Evolutionary conservation across 2,113 vertebrate genomes (phyloP).

Genomic region (Australoheros scitulus): DNA sequence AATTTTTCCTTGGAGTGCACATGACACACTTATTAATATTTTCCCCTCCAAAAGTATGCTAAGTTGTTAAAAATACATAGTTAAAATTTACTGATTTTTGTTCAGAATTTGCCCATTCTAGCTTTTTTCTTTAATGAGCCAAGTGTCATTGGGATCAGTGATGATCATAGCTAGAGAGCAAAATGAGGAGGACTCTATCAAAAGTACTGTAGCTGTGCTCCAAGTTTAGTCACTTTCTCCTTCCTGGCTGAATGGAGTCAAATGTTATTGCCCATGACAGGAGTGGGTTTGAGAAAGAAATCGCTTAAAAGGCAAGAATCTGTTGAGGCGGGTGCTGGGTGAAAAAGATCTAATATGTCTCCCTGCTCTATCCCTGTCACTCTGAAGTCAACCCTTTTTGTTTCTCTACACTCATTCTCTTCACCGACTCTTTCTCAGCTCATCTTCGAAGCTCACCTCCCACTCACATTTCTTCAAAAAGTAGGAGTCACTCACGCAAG

Average conservation of each 20-base stretch:
- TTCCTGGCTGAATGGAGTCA: constrained; percentile 43
- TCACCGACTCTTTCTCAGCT: constrained; percentile 27
- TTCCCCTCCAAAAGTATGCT: constrained; percentile 4
- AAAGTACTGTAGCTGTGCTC: constrained; percentile 26
- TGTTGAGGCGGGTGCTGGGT: constrained; percentile 46
- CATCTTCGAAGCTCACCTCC: constrained; percentile 36
- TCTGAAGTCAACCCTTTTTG: constrained; percentile 55
- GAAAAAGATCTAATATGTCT: constrained; percentile 56
- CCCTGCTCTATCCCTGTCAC: constrained; percentile 36
- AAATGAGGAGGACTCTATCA: constrained; percentile 51
- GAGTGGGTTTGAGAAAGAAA: constrained; percentile 63
- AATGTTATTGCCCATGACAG: constrained; percentile 67
- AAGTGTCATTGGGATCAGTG: constrained; percentile 43
- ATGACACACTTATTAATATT: not conserved
- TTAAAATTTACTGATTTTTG: constrained; percentile 44
- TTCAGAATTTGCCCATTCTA: constrained; percentile 3
- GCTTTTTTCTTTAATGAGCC: constrained; percentile 51
- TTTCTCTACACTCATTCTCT: constrained; percentile 36
- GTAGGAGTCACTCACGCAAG: constrained; percentile 2
- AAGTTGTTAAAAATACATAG: not conserved
- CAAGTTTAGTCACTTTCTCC: constrained; percentile 50
- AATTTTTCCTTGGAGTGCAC: constrained; percentile 1
- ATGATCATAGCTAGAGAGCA: constrained; percentile 43
- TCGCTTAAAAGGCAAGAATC: constrained; percentile 63
- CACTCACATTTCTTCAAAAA: constrained; percentile 47